Conservation (phyloP, 1,140 invertebrate genomes). For the Pseudomyrmex concolor region DNA sequence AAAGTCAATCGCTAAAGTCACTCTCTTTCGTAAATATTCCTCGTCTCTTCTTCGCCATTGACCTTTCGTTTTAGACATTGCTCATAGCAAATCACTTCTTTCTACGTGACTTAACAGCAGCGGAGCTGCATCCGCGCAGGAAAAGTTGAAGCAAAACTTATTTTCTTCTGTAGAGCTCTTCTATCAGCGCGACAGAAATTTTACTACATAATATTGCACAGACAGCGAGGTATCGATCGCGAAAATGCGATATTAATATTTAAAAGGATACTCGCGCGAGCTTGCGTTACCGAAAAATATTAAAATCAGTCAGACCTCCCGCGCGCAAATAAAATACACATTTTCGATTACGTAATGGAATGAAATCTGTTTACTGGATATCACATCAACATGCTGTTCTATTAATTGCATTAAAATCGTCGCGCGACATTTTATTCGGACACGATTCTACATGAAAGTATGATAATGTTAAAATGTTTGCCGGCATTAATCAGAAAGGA, state of each 20-base stretch:
- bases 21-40: constrained; percentile 56
- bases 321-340: constrained; percentile 11
- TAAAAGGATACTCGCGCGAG: constrained; percentile 24
- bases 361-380: constrained; percentile 41
- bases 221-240: constrained; percentile 32
- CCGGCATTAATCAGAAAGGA: constrained; percentile 26
- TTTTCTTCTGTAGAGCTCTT: neutral
- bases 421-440: constrained; percentile 29
- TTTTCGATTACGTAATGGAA: constrained; percentile 16
- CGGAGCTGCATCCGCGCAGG: neutral
- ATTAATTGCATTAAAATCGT: constrained; percentile 55
- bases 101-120: neutral
- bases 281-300: constrained; percentile 27
- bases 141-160: neutral
- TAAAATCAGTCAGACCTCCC: constrained; percentile 9
- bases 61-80: constrained; percentile 38
- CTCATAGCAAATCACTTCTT: constrained; percentile 41
- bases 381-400: constrained; percentile 41
- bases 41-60: constrained; percentile 46
- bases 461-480: constrained; percentile 54
- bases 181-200: constrained; percentile 16
- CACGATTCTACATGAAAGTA: constrained; percentile 40
- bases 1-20: constrained; percentile 66
- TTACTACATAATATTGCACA: constrained; percentile 42
- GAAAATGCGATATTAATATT: constrained; percentile 49